phyloP scores from a whole-genome alignment of 2,888 invertebrate species.

The Pasiphila rectangulata region DNA sequence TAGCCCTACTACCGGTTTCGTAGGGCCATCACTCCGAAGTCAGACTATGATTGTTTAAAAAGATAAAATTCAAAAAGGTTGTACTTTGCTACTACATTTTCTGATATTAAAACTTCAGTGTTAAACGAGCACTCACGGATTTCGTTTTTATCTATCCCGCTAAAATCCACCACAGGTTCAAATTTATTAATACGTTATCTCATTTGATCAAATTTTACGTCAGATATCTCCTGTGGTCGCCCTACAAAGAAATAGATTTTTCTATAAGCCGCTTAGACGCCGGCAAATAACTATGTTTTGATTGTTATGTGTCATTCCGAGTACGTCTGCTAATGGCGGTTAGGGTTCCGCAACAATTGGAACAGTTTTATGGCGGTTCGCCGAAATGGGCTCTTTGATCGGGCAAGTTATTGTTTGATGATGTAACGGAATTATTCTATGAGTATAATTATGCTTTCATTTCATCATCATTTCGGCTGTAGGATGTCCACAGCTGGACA shows the following conservation, averaged over 20 bases:
- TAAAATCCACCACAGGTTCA: no score
- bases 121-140: no score
- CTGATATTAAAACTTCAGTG: no score
- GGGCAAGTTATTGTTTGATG: background rate
- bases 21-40: no score
- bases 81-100: background rate
- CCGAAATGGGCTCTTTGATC: conserved; percentile 5
- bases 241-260: conserved; percentile 66
- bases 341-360: conserved; percentile 9
- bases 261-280: conserved; percentile 70
- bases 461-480: no score
- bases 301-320: conserved; percentile 29
- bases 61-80: no score
- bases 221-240: conserved; percentile 37
- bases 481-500: no score
- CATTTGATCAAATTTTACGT: conserved; percentile 6
- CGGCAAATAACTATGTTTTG: conserved; percentile 52
- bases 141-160: no score
- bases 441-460: background rate
- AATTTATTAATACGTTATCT: no score
- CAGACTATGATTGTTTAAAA: no score
- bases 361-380: conserved; percentile 11
- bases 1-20: no score
- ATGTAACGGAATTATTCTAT: background rate
- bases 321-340: conserved; percentile 21